These are phyloP conservation scores for Coenonympha arcania DNA, from an alignment of 2,888 invertebrate genomes.

Conservation along the genomic window DNA sequence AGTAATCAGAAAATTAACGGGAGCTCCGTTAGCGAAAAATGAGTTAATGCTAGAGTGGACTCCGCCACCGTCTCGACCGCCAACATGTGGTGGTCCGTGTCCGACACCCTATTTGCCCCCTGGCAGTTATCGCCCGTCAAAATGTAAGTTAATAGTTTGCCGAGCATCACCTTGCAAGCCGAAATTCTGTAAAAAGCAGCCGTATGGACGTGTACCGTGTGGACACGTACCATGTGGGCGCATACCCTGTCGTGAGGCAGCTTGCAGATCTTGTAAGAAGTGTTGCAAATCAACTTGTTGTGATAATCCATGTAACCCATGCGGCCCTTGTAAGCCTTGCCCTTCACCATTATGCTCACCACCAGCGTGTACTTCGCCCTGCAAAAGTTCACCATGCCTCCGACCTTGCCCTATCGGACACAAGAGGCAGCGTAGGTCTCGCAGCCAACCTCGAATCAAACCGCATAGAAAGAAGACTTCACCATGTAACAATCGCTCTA, in stretches of 20 bases:
- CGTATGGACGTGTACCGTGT: slow-evolving; percentile 37
- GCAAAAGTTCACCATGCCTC: slow-evolving; percentile 50
- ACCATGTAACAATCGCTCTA: slow-evolving; percentile 54
- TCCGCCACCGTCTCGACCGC: slow-evolving; percentile 49
- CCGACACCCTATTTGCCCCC: slow-evolving; percentile 31
- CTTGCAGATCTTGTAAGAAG: slow-evolving; percentile 31
- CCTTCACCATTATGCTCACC: slow-evolving; percentile 23
- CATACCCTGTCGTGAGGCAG: slow-evolving; percentile 20
- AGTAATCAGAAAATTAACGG: slow-evolving; percentile 55
- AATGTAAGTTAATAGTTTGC: slow-evolving; percentile 49
- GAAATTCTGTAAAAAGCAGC: slow-evolving; percentile 38
- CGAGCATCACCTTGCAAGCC: slow-evolving; percentile 40
- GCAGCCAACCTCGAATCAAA: slow-evolving; percentile 50
- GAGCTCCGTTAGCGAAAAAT: slow-evolving; percentile 60
- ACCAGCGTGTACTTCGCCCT: slow-evolving; percentile 37
- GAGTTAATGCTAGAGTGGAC: slow-evolving; percentile 68
- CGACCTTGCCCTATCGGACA: slow-evolving; percentile 52
- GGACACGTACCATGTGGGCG: slow-evolving; percentile 37
- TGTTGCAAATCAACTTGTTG: slow-evolving; percentile 35
- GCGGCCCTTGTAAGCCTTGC: slow-evolving; percentile 28
- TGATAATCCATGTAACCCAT: slow-evolving; percentile 31
- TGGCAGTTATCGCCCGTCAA: slow-evolving; percentile 38
- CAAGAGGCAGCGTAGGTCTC: slow-evolving; percentile 39
- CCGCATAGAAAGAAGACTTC: slow-evolving; percentile 47
- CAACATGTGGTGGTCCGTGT: slow-evolving; percentile 38